A percentile compares a stretch with the other conserved stretches of the same genome.
These are phyloP conservation scores for Eumacrocentrus americanus DNA, from an alignment of 2,888 invertebrate genomes.

Conservation along the genomic window DNA sequence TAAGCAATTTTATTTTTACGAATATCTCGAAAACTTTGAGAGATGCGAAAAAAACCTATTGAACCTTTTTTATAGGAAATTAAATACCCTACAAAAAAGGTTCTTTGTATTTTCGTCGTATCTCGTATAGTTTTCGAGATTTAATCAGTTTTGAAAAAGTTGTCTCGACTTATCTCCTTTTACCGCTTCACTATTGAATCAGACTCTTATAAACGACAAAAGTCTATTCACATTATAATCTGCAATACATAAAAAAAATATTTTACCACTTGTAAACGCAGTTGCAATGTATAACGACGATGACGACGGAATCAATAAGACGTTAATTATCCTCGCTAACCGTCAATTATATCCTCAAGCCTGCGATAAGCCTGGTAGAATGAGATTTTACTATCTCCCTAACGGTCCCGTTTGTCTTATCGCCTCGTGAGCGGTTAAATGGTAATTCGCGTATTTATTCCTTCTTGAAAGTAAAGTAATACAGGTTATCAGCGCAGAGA, in stretches of 20 bases:
- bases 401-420: conserved; percentile 49
- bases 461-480: conserved; percentile 44
- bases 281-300: background rate
- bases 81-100: no score
- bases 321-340: conserved; percentile 27
- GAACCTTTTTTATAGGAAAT: no score
- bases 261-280: background rate
- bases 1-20: no score
- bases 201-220: no score
- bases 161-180: no score
- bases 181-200: no score
- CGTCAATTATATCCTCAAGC: conserved; percentile 29
- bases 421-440: conserved; percentile 45
- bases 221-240: no score
- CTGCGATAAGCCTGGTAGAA: conserved; percentile 31
- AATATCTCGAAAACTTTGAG: no score
- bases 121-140: no score
- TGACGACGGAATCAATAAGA: conserved; percentile 20
- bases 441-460: conserved; percentile 55
- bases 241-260: background rate
- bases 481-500: conserved; percentile 32
- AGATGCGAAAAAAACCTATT: no score
- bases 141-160: no score
- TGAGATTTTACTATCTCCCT: conserved; percentile 51
- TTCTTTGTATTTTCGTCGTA: no score